These are phyloP conservation scores for Arrhopalites spinosus DNA, from an alignment of 2,888 invertebrate species.

Conservation along the genomic window DNA sequence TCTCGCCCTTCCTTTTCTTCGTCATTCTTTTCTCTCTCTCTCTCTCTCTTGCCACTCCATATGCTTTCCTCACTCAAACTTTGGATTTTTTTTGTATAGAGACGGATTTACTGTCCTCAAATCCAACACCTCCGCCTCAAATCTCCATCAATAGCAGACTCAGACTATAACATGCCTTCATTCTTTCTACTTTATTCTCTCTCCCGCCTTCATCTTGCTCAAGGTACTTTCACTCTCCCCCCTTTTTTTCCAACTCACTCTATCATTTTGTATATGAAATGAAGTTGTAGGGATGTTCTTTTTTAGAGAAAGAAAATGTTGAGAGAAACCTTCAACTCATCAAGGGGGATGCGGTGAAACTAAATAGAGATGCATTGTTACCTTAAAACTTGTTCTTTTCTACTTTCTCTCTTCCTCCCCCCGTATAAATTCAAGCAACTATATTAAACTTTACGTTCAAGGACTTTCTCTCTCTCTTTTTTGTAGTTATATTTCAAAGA, in stretches of 20 bases:
- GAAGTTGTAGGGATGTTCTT: not conserved
- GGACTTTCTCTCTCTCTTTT: no score
- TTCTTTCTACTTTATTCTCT: constrained; percentile 4
- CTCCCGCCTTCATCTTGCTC: not conserved
- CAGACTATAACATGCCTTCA: not conserved
- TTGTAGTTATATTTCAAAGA: no score
- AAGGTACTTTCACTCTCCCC: not conserved
- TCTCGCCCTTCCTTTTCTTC: constrained; percentile 20
- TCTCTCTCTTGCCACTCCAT: constrained; percentile 29
- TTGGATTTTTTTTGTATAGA: constrained; percentile 21
- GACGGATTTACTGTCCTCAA: constrained; percentile 30
- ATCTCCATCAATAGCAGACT: constrained; percentile 24
- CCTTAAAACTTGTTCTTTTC: not conserved
- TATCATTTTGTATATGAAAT: not conserved
- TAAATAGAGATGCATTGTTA: constrained; percentile 11
- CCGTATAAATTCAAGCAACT: no score
- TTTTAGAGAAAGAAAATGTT: not conserved
- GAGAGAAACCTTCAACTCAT: constrained; percentile 8
- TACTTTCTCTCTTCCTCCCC: no score
- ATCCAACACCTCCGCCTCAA: constrained; percentile 25
- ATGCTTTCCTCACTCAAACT: constrained; percentile 24
- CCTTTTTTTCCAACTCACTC: not conserved
- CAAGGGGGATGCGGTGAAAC: not conserved
- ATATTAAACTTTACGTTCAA: no score
- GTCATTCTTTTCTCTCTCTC: constrained; percentile 3